A percentile compares a stretch with the other conserved stretches of the same genome.
These are phyloP conservation scores for Aphelenchoides avenae DNA, from an alignment of 1,140 invertebrate genomes.

Conservation along the genomic window DNA sequence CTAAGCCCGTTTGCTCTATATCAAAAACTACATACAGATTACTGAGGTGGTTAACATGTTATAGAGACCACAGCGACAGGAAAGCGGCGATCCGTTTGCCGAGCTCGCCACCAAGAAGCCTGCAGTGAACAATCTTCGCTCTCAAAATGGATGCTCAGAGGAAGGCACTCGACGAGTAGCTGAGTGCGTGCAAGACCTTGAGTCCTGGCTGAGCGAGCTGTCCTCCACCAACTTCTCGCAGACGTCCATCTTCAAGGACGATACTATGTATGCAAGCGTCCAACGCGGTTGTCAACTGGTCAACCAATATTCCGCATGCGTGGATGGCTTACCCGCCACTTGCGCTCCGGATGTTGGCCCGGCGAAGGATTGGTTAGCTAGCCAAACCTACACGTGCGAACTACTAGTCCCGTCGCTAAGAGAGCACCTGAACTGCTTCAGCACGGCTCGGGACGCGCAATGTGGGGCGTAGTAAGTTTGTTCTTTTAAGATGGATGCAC, in stretches of 20 bases:
- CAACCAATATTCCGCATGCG: conserved; percentile 35
- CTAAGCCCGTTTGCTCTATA: no score
- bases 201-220: conserved; percentile 29
- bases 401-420: conserved; percentile 47
- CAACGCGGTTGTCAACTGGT: conserved; percentile 40
- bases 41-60: no score
- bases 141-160: conserved; percentile 4
- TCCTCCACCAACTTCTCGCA: conserved; percentile 18
- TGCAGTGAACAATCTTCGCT: conserved; percentile 1
- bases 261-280: conserved; percentile 12
- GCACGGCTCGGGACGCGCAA: conserved; percentile 10
- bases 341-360: conserved; percentile 27
- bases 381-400: conserved; percentile 53
- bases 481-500: not conserved
- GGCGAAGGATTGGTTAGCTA: conserved; percentile 25
- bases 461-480: conserved; percentile 24
- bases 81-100: no score
- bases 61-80: no score
- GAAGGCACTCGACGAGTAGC: conserved; percentile 1
- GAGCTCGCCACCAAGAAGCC: conserved; percentile 3
- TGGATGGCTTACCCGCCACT: conserved; percentile 33
- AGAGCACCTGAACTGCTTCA: conserved; percentile 47
- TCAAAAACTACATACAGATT: no score
- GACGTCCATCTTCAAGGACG: conserved; percentile 32
- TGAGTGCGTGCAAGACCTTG: conserved; percentile 5